Evolutionary conservation across 92 coral and sea anemone species (phyloP), one percentile per base, ranked within the genome.

Genomic region (Desmophyllum pertusum): DNA sequence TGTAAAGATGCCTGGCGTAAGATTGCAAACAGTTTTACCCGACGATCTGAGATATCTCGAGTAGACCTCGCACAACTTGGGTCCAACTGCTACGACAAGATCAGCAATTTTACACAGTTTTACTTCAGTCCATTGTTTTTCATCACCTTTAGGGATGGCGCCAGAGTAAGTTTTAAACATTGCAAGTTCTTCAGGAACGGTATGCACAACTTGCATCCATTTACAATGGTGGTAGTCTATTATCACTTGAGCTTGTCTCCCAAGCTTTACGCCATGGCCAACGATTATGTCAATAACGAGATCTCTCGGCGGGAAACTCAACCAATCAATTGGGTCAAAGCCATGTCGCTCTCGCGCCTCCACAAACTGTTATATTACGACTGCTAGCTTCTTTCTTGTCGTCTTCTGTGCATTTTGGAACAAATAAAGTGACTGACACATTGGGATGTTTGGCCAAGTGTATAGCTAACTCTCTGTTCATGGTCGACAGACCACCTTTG

Each of bases 81-180:
- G 84, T 5, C 88, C 88, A 52, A 85, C 71, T 13, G 88, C 77
- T 10, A 85, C 88, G 0, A 77, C 88, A 40, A 67, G 61, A 85
- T 85, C 78, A 25, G 88, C 84, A 0, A 36, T 17, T 69, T 66
- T 33, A 29, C 88, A 85, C 55, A 51, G 75, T 23, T 35, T 29
- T 3, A 85, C 19, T 10, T 85, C 88, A 42, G 36, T 38, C 46
- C 31, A 43, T 33, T 84, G 66, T 43, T 84, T 84, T 10, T 36
- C 5, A 0, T 78, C 74, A 13, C 80, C 66, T 42, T 85, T 61
- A 19, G 67, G 1, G 4, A 50, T 33, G 31, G 68, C 76, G 0
- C 10, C 39, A 36, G 41, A 27, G 6, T 42, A 50, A 1, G 13
- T 23, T 78, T 85, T 85, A 19, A 30, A 46, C 55, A 76, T 52